Evolutionary conservation across 1,140 invertebrate genomes (phyloP), one percentile per base, ranked within the genome.

Genomic region (Trachymyrmex cornetzi): DNA sequence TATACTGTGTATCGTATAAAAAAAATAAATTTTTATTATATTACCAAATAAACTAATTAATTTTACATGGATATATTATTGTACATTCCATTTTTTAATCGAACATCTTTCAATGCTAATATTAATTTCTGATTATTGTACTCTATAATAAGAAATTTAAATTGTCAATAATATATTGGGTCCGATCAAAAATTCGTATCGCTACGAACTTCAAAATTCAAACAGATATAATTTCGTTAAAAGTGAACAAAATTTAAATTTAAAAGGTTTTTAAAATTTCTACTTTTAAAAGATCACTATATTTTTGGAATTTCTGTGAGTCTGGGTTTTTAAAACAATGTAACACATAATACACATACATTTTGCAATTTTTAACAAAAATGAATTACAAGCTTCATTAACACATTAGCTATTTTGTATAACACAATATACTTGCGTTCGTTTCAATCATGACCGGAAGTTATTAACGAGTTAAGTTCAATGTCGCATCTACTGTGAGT

Each of bases 381-480:
- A 34, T 14, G 22, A 61, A 22, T 19, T 9, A 48, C 14, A 48
- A 14, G 1, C n/a, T 30, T 14, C 3, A 77, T 64, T 30, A 63
- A 66, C 9, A n/a, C 1, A 16, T 22, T 24, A 69, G 5, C 48
- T 30, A 11, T 44, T 69, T 81, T 81, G 14, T 38, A 63, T 27
- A 38, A 72, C 44, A 59, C 55, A 61, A 61, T 38, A 27, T 61
- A 59, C 72, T 87, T 66, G 53, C 72, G 44, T 85, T 64, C 74
- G 77, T 79, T 92, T 90, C 86, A 90, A 72, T 91, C 82, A 91
- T 71, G 67, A 85, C 88, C 88, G 87, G 86, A 90, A 84, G 87
- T 91, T 92, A 93, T 94, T 93, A 94, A 84, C 92, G 91, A 93
- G 92, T 94, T 95, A 94, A 95, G 93, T 95, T 94, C 93, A 95